phyloP scores from a whole-genome alignment of 2,888 invertebrate species.

The Thera britannica region DNA sequence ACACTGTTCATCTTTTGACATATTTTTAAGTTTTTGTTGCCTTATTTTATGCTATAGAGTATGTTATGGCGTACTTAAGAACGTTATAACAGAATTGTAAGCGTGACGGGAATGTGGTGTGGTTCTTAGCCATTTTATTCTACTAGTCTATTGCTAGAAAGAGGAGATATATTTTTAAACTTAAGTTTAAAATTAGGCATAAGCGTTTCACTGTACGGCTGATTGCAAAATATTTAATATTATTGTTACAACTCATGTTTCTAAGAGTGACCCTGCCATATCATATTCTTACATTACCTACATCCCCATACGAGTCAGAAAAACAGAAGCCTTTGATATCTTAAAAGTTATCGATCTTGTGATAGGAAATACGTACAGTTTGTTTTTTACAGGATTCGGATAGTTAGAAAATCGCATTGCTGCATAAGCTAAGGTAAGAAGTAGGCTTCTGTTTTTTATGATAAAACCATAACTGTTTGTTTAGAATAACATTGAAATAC shows the following conservation, averaged over 20 bases:
- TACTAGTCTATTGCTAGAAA: slow-evolving; percentile 30
- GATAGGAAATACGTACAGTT: slow-evolving; percentile 41
- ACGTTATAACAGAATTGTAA: background rate
- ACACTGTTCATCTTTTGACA: background rate
- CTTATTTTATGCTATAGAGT: too few relatives aligned
- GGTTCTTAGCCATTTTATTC: slow-evolving; percentile 24
- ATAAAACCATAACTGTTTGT: slow-evolving; percentile 43
- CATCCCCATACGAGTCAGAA: slow-evolving; percentile 36
- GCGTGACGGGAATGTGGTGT: slow-evolving; percentile 6
- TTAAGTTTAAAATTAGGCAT: slow-evolving; percentile 16
- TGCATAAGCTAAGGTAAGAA: slow-evolving; percentile 64
- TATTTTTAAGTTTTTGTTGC: background rate
- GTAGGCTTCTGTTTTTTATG: slow-evolving; percentile 70
- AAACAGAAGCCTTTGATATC: slow-evolving; percentile 60
- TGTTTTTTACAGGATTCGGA: slow-evolving; percentile 74
- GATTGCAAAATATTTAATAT: slow-evolving; percentile 1
- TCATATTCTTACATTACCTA: slow-evolving; percentile 10
- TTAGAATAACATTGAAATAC: slow-evolving; percentile 48
- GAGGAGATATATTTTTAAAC: slow-evolving; percentile 18
- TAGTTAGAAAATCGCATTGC: slow-evolving; percentile 78
- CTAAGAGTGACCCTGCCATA: slow-evolving; percentile 6
- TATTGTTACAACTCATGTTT: slow-evolving; percentile 5
- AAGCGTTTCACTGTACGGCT: slow-evolving; percentile 11
- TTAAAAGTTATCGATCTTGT: slow-evolving; percentile 10
- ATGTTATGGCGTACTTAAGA: too few relatives aligned